Percentiles rank a stretch among this genome's conserved stretches.
Evolutionary conservation across 2,888 invertebrate species (phyloP).

Genomic region (Danaus chrysippus): DNA sequence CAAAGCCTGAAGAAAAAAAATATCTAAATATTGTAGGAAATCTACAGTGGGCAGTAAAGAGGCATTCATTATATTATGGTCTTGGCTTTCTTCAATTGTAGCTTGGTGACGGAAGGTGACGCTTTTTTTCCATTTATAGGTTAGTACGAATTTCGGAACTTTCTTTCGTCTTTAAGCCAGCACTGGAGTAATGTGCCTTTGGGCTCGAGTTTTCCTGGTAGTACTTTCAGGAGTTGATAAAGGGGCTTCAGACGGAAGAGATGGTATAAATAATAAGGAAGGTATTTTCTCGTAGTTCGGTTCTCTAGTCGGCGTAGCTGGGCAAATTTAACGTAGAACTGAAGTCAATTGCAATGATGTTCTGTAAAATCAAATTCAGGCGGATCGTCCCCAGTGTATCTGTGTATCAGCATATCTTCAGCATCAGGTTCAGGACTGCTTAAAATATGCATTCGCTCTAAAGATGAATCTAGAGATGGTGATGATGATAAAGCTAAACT

Average conservation of each 20-base stretch:
- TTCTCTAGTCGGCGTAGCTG: constrained; percentile 29
- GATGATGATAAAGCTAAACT: constrained; percentile 25
- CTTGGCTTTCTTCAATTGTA: constrained; percentile 26
- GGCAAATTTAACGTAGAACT: constrained; percentile 29
- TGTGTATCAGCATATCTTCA: constrained; percentile 26
- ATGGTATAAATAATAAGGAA: constrained; percentile 27
- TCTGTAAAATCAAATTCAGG: constrained; percentile 25
- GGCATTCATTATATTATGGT: constrained; percentile 20
- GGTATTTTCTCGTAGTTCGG: constrained; percentile 29
- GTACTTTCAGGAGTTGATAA: constrained; percentile 23
- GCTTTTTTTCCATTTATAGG: constrained; percentile 29
- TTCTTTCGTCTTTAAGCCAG: constrained; percentile 29
- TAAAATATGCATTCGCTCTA: constrained; percentile 28
- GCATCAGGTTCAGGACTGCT: constrained; percentile 27
- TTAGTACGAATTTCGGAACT: constrained; percentile 28
- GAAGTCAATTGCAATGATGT: constrained; percentile 28
- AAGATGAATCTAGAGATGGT: constrained; percentile 28
- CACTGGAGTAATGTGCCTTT: constrained; percentile 25
- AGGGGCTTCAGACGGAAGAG: constrained; percentile 27
- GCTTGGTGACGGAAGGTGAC: constrained; percentile 24
- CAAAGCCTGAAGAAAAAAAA: constrained; percentile 29
- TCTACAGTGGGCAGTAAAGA: constrained; percentile 23
- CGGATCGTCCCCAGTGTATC: constrained; percentile 27
- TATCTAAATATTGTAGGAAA: constrained; percentile 21
- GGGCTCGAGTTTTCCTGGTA: constrained; percentile 30